These are phyloP conservation scores for Sylvilagus floridanus DNA, from an alignment of 2,797 vertebrate genomes.

Conservation along the genomic window DNA sequence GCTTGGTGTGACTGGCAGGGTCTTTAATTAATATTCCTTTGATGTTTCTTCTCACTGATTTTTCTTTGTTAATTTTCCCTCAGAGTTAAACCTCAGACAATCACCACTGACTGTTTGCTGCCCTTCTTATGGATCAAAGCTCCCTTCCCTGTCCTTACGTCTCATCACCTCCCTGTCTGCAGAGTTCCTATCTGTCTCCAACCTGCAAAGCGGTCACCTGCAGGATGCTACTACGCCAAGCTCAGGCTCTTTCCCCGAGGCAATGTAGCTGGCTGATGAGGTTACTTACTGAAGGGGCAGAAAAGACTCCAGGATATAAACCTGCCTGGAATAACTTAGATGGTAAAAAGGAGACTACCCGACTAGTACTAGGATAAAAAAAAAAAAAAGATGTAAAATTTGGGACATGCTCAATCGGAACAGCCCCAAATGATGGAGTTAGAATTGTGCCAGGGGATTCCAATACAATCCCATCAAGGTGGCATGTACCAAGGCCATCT, in stretches of 20 bases:
- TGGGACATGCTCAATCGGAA: too few relatives aligned
- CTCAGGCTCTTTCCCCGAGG: background rate
- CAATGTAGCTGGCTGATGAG: background rate
- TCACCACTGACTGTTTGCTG: background rate
- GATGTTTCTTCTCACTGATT: background rate
- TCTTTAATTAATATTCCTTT: background rate
- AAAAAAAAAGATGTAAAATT: too few relatives aligned
- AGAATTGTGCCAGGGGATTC: too few relatives aligned
- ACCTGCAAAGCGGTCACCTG: background rate
- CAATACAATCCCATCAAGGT: too few relatives aligned
- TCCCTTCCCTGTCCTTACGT: background rate
- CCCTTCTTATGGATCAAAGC: background rate
- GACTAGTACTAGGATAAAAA: too few relatives aligned
- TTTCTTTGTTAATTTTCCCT: background rate
- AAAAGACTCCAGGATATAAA: constrained; percentile 22
- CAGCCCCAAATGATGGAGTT: too few relatives aligned
- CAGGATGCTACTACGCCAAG: background rate
- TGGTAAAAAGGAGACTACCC: background rate
- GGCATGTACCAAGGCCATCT: too few relatives aligned
- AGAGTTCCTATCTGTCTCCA: background rate
- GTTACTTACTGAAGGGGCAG: background rate
- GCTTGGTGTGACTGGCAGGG: background rate
- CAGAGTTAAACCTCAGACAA: background rate
- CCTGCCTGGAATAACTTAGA: background rate
- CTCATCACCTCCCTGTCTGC: background rate